Percentiles rank a stretch among this genome's conserved stretches.
Evolutionary conservation across 2,113 vertebrate species (phyloP).

Genomic region (Platichthys stellatus): DNA sequence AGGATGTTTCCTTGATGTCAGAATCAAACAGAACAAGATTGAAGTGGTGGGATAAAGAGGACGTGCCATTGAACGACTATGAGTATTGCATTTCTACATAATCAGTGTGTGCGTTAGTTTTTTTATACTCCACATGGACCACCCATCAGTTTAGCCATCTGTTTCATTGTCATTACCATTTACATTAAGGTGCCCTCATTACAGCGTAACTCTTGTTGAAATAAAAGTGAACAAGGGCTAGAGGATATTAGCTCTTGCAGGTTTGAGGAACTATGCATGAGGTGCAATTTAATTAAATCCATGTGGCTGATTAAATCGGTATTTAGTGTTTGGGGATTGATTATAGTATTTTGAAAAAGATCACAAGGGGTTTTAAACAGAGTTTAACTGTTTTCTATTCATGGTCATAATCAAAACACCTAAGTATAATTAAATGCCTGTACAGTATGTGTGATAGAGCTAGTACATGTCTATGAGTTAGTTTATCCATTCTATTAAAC

Average conservation of each 20-base stretch:
- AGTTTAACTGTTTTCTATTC: neutral
- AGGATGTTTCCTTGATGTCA: neutral
- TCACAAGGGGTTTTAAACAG: neutral
- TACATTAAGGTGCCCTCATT: conserved; percentile 22
- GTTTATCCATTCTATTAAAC: too few relatives aligned
- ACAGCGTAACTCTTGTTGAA: conserved; percentile 33
- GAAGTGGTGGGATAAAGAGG: neutral
- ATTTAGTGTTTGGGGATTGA: neutral
- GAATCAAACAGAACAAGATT: neutral
- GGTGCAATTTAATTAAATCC: conserved; percentile 21
- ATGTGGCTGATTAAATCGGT: conserved; percentile 28
- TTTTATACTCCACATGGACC: conserved; percentile 14
- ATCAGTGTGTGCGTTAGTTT: neutral
- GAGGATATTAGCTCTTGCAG: conserved; percentile 49
- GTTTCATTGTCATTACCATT: conserved; percentile 20
- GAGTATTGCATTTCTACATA: conserved; percentile 1
- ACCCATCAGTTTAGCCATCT: conserved; percentile 5
- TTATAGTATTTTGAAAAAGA: neutral
- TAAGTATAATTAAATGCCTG: too few relatives aligned
- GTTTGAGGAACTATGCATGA: conserved; percentile 56
- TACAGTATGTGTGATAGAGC: neutral
- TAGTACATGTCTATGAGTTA: too few relatives aligned
- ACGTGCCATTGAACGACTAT: neutral
- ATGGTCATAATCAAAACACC: neutral
- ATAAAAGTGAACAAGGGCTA: conserved; percentile 11